Evolutionary conservation across 2,888 invertebrate species (phyloP).

Genomic region (Allygus modestus): DNA sequence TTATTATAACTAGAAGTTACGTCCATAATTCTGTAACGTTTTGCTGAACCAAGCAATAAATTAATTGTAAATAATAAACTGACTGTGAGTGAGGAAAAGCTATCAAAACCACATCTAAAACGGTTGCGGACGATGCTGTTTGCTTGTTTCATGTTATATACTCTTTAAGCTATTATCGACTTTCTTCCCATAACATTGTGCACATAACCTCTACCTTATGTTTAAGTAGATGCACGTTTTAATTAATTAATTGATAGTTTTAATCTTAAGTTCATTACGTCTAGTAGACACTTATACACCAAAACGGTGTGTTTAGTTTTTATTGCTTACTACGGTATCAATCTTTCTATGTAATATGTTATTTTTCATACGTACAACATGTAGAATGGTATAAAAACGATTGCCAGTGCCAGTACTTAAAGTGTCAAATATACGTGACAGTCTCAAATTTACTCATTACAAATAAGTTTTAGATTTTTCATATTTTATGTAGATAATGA

Average conservation of each 20-base stretch:
- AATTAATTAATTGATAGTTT: constrained; percentile 7
- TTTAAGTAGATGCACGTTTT: constrained; percentile 39
- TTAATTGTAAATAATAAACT: constrained; percentile 5
- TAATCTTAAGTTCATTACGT: neutral
- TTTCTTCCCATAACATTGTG: constrained; percentile 23
- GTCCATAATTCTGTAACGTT: no score
- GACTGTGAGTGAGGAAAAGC: neutral
- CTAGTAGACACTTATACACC: neutral
- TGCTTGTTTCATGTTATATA: constrained; percentile 31
- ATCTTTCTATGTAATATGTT: neutral
- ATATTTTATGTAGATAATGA: neutral
- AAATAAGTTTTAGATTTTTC: constrained; percentile 10
- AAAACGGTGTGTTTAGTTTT: neutral
- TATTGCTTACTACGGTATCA: neutral
- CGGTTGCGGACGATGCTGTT: neutral
- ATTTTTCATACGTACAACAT: constrained; percentile 1
- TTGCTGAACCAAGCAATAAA: constrained; percentile 32
- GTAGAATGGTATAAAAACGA: neutral
- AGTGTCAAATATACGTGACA: neutral
- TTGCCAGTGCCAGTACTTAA: neutral
- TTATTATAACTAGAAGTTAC: no score
- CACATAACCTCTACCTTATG: constrained; percentile 45
- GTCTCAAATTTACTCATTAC: neutral
- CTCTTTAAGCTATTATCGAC: constrained; percentile 9
- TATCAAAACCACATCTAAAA: neutral